Percentiles rank a stretch among this genome's conserved stretches.
These are phyloP conservation scores for Procavia capensis DNA, from an alignment of 2,113 vertebrate species.

Conservation along the genomic window DNA sequence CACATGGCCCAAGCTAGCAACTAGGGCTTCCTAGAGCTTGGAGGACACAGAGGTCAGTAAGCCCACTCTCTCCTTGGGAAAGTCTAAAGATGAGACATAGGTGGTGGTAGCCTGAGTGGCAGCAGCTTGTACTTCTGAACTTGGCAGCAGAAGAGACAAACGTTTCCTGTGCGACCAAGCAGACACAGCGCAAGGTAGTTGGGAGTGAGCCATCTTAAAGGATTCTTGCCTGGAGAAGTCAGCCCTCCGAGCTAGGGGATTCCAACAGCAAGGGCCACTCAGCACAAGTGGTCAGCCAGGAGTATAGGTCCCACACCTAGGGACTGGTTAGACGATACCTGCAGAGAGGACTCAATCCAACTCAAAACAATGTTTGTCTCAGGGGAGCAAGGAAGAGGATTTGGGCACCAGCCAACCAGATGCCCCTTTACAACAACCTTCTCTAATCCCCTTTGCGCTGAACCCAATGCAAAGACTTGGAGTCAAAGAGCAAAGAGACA, in stretches of 20 bases:
- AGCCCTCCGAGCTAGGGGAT: background rate
- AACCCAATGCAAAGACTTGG: background rate
- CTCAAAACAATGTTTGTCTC: background rate
- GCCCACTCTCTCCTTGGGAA: background rate
- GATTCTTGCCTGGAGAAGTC: background rate
- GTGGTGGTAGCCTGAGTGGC: too few relatives aligned
- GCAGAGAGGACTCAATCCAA: background rate
- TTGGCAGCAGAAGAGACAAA: background rate
- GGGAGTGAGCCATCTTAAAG: background rate
- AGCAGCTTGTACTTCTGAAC: background rate
- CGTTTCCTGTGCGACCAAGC: background rate
- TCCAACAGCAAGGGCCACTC: background rate
- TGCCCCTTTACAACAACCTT: background rate
- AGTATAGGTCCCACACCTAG: background rate
- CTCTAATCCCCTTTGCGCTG: background rate
- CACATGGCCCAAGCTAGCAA: background rate
- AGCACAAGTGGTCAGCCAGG: background rate
- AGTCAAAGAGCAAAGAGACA: background rate
- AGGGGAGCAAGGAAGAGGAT: background rate
- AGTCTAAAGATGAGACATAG: background rate
- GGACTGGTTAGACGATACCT: background rate
- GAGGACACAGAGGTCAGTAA: background rate
- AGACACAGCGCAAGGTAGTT: background rate
- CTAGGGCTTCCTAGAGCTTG: background rate
- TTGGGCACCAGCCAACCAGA: background rate